Evolutionary conservation across 1,140 invertebrate species (phyloP).

Genomic region (Phortica variegata): DNA sequence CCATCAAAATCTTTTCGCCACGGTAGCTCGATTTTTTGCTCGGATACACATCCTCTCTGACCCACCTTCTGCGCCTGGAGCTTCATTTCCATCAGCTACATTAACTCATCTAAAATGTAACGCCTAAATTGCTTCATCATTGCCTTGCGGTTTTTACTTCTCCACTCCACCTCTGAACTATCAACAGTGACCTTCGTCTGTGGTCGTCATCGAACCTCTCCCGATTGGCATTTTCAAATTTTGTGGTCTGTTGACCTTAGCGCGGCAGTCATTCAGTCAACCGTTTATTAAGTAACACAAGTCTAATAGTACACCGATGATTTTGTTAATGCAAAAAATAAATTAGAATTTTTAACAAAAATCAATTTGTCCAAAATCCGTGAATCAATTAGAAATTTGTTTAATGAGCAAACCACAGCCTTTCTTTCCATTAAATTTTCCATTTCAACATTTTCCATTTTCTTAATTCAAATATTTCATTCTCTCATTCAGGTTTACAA

Average conservation of each 20-base stretch:
- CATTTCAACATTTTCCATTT: too few species aligned
- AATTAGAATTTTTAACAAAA: too few species aligned
- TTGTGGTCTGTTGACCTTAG: constrained; percentile 34
- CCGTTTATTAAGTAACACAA: too few species aligned
- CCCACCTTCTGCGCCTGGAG: constrained; percentile 22
- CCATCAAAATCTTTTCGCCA: constrained; percentile 41
- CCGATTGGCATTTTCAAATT: constrained; percentile 36
- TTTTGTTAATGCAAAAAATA: too few species aligned
- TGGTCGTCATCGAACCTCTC: background rate
- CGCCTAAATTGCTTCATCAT: constrained; percentile 49
- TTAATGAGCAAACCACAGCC: constrained; percentile 7
- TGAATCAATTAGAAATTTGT: constrained; percentile 42
- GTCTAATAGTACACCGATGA: too few species aligned
- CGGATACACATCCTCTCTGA: constrained; percentile 18
- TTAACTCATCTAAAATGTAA: too few species aligned
- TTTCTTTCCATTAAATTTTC: constrained; percentile 11
- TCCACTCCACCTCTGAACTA: constrained; percentile 17
- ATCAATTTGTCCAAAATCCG: constrained; percentile 10
- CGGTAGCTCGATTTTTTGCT: constrained; percentile 47
- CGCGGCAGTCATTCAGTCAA: too few species aligned
- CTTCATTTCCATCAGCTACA: constrained; percentile 27
- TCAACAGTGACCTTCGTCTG: too few species aligned
- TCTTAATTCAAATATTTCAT: too few species aligned
- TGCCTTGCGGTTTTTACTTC: constrained; percentile 48
- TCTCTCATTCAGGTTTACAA: constrained; percentile 40